Conservation (phyloP, 2,888 invertebrate species). For the Palloptera scutellata region DNA sequence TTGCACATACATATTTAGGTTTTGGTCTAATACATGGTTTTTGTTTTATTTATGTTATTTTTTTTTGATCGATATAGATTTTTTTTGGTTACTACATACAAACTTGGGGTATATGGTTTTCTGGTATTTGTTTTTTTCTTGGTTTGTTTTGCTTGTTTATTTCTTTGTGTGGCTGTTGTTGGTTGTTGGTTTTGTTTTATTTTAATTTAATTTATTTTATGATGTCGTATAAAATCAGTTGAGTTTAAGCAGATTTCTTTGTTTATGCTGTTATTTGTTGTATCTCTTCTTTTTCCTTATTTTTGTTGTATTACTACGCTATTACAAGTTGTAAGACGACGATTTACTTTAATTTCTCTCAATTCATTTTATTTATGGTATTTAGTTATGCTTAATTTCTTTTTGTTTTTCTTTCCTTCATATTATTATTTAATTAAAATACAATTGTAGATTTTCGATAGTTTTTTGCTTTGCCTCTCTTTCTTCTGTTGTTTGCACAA, state of each 20-base stretch:
- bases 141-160: neutral
- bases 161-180: constrained; percentile 5
- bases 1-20: no score
- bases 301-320: constrained; percentile 13
- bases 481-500: constrained; percentile 25
- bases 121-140: neutral
- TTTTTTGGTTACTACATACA: no score
- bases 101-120: no score
- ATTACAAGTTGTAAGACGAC: constrained; percentile 22
- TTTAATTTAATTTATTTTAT: constrained; percentile 12
- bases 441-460: constrained; percentile 11
- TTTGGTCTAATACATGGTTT: no score
- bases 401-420: constrained; percentile 5
- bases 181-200: constrained; percentile 17
- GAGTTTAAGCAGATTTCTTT: constrained; percentile 21
- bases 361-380: no score
- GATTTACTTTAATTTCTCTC: no score
- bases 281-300: neutral
- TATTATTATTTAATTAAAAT: constrained; percentile 19
- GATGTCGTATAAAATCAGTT: constrained; percentile 24
- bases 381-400: no score
- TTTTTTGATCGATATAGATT: no score
- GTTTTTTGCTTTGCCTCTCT: constrained; percentile 14
- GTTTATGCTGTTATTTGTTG: constrained; percentile 4
- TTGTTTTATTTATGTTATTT: no score